A percentile compares a stretch with the other conserved stretches of the same genome.
Conservation (phyloP, 1,140 invertebrate genomes). For the Calosoma granatense region DNA sequence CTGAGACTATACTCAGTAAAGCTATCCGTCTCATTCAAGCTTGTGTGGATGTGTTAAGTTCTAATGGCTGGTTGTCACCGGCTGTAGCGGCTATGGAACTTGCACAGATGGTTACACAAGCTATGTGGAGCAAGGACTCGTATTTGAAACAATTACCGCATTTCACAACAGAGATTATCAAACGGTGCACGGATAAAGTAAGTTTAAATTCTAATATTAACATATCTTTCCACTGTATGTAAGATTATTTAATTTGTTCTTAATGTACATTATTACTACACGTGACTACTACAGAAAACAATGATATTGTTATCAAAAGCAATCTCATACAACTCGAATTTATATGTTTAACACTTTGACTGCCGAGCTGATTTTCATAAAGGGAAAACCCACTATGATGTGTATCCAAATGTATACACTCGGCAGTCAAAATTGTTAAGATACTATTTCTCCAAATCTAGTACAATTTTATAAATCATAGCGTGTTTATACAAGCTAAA, state of each 20-base stretch:
- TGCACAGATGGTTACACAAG: slow-evolving; percentile 98
- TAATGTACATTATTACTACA: slow-evolving; percentile 2
- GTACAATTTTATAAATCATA: no score
- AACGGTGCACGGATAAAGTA: slow-evolving; percentile 81
- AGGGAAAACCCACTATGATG: no score
- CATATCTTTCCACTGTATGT: background rate
- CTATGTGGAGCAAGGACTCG: slow-evolving; percentile 99
- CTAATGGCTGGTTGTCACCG: slow-evolving; percentile 95
- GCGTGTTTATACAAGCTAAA: no score
- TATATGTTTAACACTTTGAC: no score
- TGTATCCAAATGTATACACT: no score
- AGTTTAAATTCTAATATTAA: slow-evolving; percentile 7
- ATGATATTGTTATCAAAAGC: background rate
- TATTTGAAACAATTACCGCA: slow-evolving; percentile 96
- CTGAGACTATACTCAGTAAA: slow-evolving; percentile 82
- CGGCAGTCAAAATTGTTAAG: no score
- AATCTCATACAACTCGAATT: background rate
- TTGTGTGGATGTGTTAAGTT: slow-evolving; percentile 96
- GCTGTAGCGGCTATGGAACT: slow-evolving; percentile 99
- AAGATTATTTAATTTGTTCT: background rate
- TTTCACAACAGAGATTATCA: slow-evolving; percentile 83
- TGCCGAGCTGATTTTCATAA: no score
- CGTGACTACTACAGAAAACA: background rate
- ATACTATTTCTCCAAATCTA: no score
- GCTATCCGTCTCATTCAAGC: slow-evolving; percentile 90